Base-by-base conservation (phyloP, 2,888 invertebrate species). In the Andrena bicolor region DNA sequence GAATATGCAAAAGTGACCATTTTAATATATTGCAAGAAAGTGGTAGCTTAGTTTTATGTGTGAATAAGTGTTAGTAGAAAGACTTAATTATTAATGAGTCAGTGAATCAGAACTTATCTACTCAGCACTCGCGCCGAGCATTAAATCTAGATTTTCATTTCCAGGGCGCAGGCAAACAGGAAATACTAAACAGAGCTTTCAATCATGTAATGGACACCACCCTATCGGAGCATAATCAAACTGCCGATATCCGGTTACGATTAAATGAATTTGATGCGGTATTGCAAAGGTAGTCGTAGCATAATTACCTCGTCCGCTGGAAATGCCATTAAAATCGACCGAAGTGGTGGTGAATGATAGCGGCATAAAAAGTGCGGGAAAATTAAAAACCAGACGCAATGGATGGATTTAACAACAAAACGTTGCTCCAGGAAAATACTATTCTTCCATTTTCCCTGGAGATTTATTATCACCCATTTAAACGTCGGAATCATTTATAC, bases 191-290 rank as follows among this genome's bases (percentile, higher is more conserved):
- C 13, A 5, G 23, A 26, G 23, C 6, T 6, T 61, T 41, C 35
- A 41, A 63, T 63, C 20, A 7, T 26, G 23, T 32, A 41, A 23
- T 41, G 35, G 30, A 63, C 23, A 20, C 35, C 23, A 10, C 23
- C n/a, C 5, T 41, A 63, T 63, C 16, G 23, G 23, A 51, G 28
- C 32, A 28, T 30, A 28, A 51, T 51, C 32, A n/a, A 68, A 51
- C 32, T 53, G 35, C 5, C 53, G n/a, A 49, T 49, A 32, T 41
- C 35, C 41, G 13, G n/a, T 65, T 48, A 49, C 28, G 13, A 64
- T n/a, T 16, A 13, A 51, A 53, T 53, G 48, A 68, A 53, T 68
- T 68, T 53, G 20, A 8, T 20, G 51, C n/a, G 20, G 20, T 28
- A 51, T 49, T 28, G 30, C 32, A 68, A 32, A 66, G 49, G 16